A percentile compares a stretch with the other conserved stretches of the same genome.
These are phyloP conservation scores for Euborellia annulipes DNA, from an alignment of 1,140 invertebrate species.

Conservation along the genomic window DNA sequence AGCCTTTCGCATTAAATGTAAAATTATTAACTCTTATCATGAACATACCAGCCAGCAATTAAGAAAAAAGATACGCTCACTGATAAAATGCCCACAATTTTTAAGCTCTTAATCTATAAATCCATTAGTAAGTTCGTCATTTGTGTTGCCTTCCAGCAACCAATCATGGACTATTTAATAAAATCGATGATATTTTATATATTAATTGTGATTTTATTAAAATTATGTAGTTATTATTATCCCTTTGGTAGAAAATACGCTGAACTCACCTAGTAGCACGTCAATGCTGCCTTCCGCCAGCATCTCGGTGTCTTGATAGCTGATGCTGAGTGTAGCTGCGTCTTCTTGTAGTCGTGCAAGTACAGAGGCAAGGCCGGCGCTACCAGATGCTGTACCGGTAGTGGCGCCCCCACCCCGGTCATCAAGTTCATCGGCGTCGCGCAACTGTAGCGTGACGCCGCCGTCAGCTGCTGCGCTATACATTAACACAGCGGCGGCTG, in stretches of 20 bases:
- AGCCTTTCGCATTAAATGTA: too few relatives aligned
- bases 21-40: too few relatives aligned
- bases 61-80: too few relatives aligned
- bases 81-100: too few relatives aligned
- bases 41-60: too few relatives aligned
- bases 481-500: constrained; percentile 35
- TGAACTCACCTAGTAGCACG: constrained; percentile 10
- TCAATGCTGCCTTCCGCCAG: constrained; percentile 12
- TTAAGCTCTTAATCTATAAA: too few relatives aligned
- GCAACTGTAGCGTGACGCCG: constrained; percentile 31
- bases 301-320: constrained; percentile 19
- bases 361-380: constrained; percentile 16
- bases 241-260: not conserved
- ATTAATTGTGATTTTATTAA: too few relatives aligned
- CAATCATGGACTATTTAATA: too few relatives aligned
- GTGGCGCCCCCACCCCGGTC: constrained; percentile 18
- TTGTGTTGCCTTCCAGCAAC: too few relatives aligned
- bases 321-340: constrained; percentile 33
- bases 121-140: too few relatives aligned
- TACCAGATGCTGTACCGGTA: constrained; percentile 24
- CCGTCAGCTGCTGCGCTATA: constrained; percentile 31
- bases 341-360: constrained; percentile 30
- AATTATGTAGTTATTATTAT: too few relatives aligned
- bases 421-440: constrained; percentile 33
- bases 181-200: too few relatives aligned